Conservation (phyloP, 2,797 vertebrate genomes). For the Ceryle rudis region DNA sequence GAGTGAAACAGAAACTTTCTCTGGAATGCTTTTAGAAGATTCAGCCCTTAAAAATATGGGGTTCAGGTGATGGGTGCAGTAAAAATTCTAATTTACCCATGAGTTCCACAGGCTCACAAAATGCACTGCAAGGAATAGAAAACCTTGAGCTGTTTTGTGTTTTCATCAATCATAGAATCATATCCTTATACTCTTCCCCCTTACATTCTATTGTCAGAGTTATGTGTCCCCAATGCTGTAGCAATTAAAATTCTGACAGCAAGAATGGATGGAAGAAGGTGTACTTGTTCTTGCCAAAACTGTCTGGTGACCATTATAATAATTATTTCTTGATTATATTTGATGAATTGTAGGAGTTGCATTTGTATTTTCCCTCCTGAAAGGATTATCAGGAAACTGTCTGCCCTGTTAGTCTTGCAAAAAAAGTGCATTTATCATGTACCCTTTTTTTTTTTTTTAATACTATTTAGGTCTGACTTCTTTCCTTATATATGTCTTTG, state of each 20-base stretch:
- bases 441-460: too few relatives aligned
- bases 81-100: neutral
- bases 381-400: neutral
- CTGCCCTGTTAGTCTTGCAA: neutral
- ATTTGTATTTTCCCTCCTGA: neutral
- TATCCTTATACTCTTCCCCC: neutral
- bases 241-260: neutral
- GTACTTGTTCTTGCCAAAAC: neutral
- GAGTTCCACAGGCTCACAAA: neutral
- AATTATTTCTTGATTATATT: neutral
- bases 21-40: neutral
- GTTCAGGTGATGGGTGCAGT: neutral
- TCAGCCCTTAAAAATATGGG: neutral
- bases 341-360: neutral
- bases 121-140: neutral
- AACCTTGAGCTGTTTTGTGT: neutral
- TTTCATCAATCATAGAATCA: neutral
- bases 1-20: neutral
- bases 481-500: neutral
- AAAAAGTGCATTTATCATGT: neutral
- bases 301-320: neutral
- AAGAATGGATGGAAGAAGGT: neutral
- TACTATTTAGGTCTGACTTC: neutral
- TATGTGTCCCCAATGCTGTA: accelerated
- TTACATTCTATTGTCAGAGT: neutral